Conservation (phyloP, 30 jellyfish, hydroid and myxozoan species). For the Cassiopea xamachana region DNA sequence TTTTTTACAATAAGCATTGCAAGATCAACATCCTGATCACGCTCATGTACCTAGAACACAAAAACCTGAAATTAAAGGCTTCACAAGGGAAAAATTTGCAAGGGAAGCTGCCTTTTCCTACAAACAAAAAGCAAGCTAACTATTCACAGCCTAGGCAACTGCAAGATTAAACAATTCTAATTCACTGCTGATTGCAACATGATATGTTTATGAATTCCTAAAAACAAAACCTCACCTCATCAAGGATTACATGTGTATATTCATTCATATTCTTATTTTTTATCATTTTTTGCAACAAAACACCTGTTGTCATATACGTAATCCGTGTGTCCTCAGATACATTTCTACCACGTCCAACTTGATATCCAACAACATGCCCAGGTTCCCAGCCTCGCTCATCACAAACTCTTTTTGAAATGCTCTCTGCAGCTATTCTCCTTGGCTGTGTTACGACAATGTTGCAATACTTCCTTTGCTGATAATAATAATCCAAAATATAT, state of each 20-base stretch:
- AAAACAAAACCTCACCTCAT: constrained; percentile 79
- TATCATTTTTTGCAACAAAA: constrained; percentile 83
- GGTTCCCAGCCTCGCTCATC: constrained; percentile 95
- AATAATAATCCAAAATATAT: constrained; percentile 87
- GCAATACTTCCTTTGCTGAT: constrained; percentile 78
- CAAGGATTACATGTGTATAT: constrained; percentile 94
- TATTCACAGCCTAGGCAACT: no score
- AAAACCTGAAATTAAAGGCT: not conserved
- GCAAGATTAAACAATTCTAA: no score
- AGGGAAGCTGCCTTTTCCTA: no score
- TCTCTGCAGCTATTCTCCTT: constrained; percentile 96
- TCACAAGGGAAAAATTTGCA: no score
- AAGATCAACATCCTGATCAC: constrained; percentile 98
- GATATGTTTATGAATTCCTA: not conserved
- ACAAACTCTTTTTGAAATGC: constrained; percentile 93
- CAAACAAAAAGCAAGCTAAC: no score
- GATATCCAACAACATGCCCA: constrained; percentile 96
- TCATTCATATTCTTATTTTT: constrained; percentile 77
- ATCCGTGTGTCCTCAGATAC: constrained; percentile 96
- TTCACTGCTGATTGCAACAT: no score
- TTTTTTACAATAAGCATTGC: constrained; percentile 96
- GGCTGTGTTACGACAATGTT: constrained; percentile 99
- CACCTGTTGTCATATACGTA: constrained; percentile 98
- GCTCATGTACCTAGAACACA: constrained; percentile 89
- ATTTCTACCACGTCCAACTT: constrained; percentile 85